These are phyloP conservation scores for Aurelia aurita DNA, from an alignment of 30 jellyfish, hydroid and myxozoan species.

Conservation along the genomic window DNA sequence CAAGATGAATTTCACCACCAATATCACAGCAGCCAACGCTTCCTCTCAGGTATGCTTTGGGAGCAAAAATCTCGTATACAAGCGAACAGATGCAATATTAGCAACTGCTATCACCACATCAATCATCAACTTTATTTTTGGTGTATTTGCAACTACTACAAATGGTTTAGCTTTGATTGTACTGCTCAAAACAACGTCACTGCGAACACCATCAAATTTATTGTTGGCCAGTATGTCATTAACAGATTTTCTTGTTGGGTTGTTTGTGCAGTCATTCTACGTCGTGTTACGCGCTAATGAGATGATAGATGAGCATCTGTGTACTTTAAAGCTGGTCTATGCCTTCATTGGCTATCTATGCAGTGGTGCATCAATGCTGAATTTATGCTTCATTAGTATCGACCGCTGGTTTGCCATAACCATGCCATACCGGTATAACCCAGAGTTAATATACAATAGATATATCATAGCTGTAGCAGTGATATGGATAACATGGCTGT, in stretches of 20 bases:
- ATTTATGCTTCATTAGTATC: slow-evolving; percentile 14
- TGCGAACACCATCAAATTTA: slow-evolving; percentile 34
- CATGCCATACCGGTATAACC: slow-evolving; percentile 32
- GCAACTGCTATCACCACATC: slow-evolving; percentile 3
- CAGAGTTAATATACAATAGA: not conserved
- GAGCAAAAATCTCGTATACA: not conserved
- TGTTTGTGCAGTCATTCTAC: slow-evolving; percentile 20
- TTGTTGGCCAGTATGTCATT: slow-evolving; percentile 28
- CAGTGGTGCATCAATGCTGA: slow-evolving; percentile 43
- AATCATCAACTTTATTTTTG: not conserved
- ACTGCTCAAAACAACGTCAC: not conserved
- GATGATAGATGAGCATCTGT: slow-evolving; percentile 14
- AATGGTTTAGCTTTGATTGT: slow-evolving; percentile 5
- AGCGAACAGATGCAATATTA: slow-evolving; percentile 7
- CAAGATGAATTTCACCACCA: no score
- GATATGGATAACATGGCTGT: slow-evolving; percentile 30
- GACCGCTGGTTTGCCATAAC: slow-evolving; percentile 47
- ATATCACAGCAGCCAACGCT: no score
- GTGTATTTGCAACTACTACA: slow-evolving; percentile 1
- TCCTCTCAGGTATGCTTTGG: slow-evolving; percentile 19
- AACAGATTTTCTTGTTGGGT: slow-evolving; percentile 43
- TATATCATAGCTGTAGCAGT: slow-evolving; percentile 4
- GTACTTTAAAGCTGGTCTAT: slow-evolving; percentile 18
- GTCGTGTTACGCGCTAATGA: slow-evolving; percentile 39
- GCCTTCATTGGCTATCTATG: slow-evolving; percentile 27